Percentiles rank a stretch among this genome's conserved stretches.
phyloP scores from a whole-genome alignment of 2,888 invertebrate species.

The Agrochola lota region DNA sequence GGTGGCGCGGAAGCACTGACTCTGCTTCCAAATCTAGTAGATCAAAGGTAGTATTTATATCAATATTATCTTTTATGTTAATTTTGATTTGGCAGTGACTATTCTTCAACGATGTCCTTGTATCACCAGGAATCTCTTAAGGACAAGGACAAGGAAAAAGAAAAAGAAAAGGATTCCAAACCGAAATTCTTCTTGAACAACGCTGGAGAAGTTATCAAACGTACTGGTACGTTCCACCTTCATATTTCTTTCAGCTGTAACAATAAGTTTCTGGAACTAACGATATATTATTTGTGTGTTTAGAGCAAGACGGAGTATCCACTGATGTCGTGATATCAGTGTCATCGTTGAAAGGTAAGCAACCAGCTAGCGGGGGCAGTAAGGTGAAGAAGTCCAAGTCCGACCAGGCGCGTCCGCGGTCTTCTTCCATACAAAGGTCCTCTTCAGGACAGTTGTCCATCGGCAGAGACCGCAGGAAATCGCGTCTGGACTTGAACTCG shows the following conservation, averaged over 20 bases:
- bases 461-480: constrained; percentile 83
- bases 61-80: neutral
- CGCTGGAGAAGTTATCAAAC: constrained; percentile 88
- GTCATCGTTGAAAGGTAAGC: constrained; percentile 87
- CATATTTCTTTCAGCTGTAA: neutral
- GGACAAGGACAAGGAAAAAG: constrained; percentile 66
- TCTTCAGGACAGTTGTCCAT: constrained; percentile 85
- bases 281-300: constrained; percentile 32
- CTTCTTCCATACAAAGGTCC: constrained; percentile 86
- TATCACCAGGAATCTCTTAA: constrained; percentile 85
- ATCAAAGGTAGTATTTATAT: constrained; percentile 82
- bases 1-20: constrained; percentile 90
- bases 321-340: constrained; percentile 86
- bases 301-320: constrained; percentile 85
- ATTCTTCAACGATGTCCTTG: constrained; percentile 9
- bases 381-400: constrained; percentile 88
- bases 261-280: neutral
- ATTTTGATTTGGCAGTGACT: neutral
- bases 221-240: constrained; percentile 78
- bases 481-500: constrained; percentile 84
- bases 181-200: constrained; percentile 89
- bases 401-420: constrained; percentile 83
- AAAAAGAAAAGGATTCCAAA: constrained; percentile 83
- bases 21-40: constrained; percentile 90
- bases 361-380: constrained; percentile 87